A percentile compares a stretch with the other conserved stretches of the same genome.
Conservation (phyloP, 2,888 invertebrate species). For the Eustalomyia histrio region DNA sequence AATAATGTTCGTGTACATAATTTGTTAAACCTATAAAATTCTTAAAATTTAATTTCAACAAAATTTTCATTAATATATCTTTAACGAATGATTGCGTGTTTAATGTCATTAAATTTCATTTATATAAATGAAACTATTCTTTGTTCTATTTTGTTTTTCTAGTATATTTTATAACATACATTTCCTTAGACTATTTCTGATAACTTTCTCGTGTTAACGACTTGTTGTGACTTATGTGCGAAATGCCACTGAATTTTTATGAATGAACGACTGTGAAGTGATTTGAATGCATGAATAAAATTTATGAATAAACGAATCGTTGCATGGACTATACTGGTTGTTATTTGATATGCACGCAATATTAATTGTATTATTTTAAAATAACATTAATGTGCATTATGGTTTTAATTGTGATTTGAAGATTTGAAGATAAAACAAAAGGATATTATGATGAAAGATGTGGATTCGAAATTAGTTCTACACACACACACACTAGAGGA, state of each 20-base stretch:
- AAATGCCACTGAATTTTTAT: constrained; percentile 8
- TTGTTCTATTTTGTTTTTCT: constrained; percentile 37
- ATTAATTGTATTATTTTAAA: constrained; percentile 49
- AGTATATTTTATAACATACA: constrained; percentile 18
- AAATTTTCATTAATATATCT: too few relatives aligned
- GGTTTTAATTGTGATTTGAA: constrained; percentile 36
- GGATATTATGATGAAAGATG: not conserved
- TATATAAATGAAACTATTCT: constrained; percentile 23
- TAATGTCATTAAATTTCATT: constrained; percentile 40
- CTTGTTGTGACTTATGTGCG: constrained; percentile 42
- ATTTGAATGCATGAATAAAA: constrained; percentile 11
- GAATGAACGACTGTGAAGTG: constrained; percentile 6
- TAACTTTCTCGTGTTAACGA: constrained; percentile 33
- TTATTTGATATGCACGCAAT: constrained; percentile 29
- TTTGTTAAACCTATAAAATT: too few relatives aligned
- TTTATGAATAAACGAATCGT: constrained; percentile 11
- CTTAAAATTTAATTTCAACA: too few relatives aligned
- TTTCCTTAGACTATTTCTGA: constrained; percentile 19
- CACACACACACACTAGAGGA: too few relatives aligned
- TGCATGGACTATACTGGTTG: not conserved
- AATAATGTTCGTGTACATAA: too few relatives aligned
- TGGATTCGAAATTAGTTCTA: too few relatives aligned
- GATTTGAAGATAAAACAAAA: constrained; percentile 18
- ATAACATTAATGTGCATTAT: constrained; percentile 48
- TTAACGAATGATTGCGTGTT: constrained; percentile 30